Evolutionary conservation across 2,888 invertebrate genomes (phyloP), one percentile per base, ranked within the genome.

Genomic region (Scaptomyza tumidula): DNA sequence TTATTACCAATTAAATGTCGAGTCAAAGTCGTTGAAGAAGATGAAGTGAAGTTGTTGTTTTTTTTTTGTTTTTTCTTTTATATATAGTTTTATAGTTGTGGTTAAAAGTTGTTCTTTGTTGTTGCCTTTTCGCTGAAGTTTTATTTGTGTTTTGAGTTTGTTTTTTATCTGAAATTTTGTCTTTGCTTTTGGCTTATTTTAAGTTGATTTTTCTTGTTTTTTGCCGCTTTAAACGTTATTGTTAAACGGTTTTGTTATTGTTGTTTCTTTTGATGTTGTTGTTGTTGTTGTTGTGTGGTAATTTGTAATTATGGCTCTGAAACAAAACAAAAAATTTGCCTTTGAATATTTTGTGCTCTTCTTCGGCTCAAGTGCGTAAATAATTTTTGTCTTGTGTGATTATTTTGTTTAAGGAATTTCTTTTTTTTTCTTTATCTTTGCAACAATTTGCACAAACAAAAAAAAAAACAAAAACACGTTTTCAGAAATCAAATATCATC

Each of bases 1-100:
- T 84, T 80, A 84, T 86, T 86, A 88, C 88, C 88, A 88, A 88
- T 88, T 80, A 88, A 82, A 73, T 88, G 86, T 80, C 80, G 83
- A 78, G 86, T 86, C 89, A 87, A 77, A 87, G 86, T 82, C 82
- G 82, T 78, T 82, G 77, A 82, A 78, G 80, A 78, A 77, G 85
- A 72, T 72, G 72, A 72, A 79, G 64, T 80, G 77, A 73, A 68
- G 68, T 65, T 66, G 33, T 46, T 66, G 44, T 19, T 19, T 2
- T 19, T 19, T 19, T 66, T 46, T 2, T 19, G 1, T 19, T 66
- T 46, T 46, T 49, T 48, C 63, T 60, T 45, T 49, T 43, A 50
- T 60, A 9, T 50, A 14, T 41, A 11, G 55, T 7, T 54, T 54
- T 56, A 16, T 58, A 61, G 35, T 57, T 54, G 44, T 63, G 59